Base-by-base conservation (phyloP, 2,797 vertebrate genomes). In the Urophycis tenuis region DNA sequence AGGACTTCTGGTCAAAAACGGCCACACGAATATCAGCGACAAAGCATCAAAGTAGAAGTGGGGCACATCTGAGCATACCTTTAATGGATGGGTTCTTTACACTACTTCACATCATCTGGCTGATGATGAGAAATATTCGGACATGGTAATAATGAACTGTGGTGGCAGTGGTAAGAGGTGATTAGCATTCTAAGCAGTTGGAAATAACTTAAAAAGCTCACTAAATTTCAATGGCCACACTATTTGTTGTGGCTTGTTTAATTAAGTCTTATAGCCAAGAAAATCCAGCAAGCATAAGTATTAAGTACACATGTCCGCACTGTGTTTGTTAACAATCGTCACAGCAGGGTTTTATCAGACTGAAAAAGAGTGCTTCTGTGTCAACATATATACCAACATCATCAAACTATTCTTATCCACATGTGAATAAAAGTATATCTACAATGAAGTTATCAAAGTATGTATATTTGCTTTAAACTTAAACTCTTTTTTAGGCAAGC, bases 391-490 rank as follows among this genome's bases (percentile, higher is more conserved):
- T 64, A 73, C 74, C 60, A 81, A 80, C 79, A 81, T 82, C 74
- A 41, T 86, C 80, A 81, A 75, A 86, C 78, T 81, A 71, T 17
- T 84, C 74, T 71, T 84, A 84, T 83, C 77, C 87, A 87, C 85
- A 86, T 77, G 78, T 83, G 77, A 86, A 82, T 79, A 81, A 87
- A 86, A 87, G 85, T 78, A 78, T 81, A 85, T 87, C 80, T 82
- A 89, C 82, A 86, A 77, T 72, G 85, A 80, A 82, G 74, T 85
- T 85, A 82, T 87, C 77, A 86, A 88, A 88, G 35, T 45, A 73
- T 79, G 75, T 81, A 69, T 83, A 73, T 71, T 83, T 6, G 31
- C 41, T 83, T 80, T 11, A 11, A 64, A 64, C 60, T 29, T 9
- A 64, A 64, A n/a, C n/a, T n/a, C n/a, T n/a, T n/a, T n/a, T 64